phyloP scores from a whole-genome alignment of 2,888 invertebrate genomes.

The Drosophila dives region DNA sequence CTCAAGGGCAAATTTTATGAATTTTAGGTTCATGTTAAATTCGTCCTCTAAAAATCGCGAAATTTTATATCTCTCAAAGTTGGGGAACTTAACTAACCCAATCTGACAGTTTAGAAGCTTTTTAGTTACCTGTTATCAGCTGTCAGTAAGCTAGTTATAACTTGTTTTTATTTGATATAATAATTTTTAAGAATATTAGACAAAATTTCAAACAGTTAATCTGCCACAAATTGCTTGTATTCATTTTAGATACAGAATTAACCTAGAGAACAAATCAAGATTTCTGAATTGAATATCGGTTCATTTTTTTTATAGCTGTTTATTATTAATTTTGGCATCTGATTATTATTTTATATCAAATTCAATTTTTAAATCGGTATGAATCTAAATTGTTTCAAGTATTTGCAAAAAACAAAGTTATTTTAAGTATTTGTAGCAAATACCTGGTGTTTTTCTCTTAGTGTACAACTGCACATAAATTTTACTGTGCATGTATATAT shows the following conservation, averaged over 20 bases:
- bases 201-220: too few species aligned
- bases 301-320: not conserved
- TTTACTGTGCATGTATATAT: not conserved
- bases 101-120: not conserved
- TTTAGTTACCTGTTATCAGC: not conserved
- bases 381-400: not conserved
- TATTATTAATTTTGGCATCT: not conserved
- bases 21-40: not conserved
- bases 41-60: not conserved
- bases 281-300: not conserved
- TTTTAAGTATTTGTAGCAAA: not conserved
- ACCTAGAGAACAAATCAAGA: not conserved
- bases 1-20: not conserved
- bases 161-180: too few species aligned
- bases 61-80: not conserved
- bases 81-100: not conserved
- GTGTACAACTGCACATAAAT: not conserved
- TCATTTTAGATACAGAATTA: not conserved
- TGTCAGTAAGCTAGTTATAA: not conserved
- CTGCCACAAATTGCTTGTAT: too few species aligned
- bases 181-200: too few species aligned
- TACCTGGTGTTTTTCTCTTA: too few species aligned
- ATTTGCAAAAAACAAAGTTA: not conserved
- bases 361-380: not conserved
- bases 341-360: not conserved